Percentiles rank a stretch among this genome's conserved stretches.
Conservation (phyloP, 1,140 invertebrate genomes). For the Nasonia longicornis region DNA sequence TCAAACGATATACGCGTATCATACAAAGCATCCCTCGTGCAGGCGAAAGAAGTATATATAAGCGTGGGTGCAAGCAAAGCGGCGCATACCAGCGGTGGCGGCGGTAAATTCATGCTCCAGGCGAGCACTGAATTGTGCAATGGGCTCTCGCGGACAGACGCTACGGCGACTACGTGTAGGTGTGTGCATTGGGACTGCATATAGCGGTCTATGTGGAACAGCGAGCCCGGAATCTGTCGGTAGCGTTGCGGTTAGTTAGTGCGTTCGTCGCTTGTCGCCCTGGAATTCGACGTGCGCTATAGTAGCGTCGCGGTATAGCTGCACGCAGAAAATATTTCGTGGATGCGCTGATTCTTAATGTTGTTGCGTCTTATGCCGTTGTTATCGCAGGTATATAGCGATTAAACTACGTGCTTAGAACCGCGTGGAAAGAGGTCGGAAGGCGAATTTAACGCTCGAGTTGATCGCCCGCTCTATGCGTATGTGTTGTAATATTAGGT, state of each 20-base stretch:
- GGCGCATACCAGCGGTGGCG: background rate
- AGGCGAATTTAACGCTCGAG: too few relatives aligned
- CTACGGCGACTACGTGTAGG: background rate
- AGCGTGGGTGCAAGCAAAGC: background rate
- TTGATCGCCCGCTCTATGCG: too few relatives aligned
- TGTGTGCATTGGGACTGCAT: background rate
- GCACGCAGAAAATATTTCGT: too few relatives aligned
- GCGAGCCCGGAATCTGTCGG: background rate
- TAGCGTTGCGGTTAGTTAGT: slow-evolving; percentile 23
- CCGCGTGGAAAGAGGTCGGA: too few relatives aligned
- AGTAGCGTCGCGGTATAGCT: too few relatives aligned
- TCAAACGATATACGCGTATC: too few relatives aligned
- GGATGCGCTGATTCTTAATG: background rate
- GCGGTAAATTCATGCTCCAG: background rate
- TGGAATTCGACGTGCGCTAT: slow-evolving; percentile 10
- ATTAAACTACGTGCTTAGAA: too few relatives aligned
- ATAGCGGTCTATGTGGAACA: background rate
- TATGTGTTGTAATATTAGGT: too few relatives aligned
- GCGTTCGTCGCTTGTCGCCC: background rate
- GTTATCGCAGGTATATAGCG: background rate
- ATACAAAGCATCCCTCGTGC: background rate
- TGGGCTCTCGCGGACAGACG: background rate
- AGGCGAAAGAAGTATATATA: background rate
- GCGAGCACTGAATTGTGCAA: background rate
- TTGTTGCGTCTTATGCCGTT: too few relatives aligned